Percentiles rank a stretch among this genome's conserved stretches.
These are phyloP conservation scores for Pterocles gutturalis DNA, from an alignment of 2,113 vertebrate species.

Conservation along the genomic window DNA sequence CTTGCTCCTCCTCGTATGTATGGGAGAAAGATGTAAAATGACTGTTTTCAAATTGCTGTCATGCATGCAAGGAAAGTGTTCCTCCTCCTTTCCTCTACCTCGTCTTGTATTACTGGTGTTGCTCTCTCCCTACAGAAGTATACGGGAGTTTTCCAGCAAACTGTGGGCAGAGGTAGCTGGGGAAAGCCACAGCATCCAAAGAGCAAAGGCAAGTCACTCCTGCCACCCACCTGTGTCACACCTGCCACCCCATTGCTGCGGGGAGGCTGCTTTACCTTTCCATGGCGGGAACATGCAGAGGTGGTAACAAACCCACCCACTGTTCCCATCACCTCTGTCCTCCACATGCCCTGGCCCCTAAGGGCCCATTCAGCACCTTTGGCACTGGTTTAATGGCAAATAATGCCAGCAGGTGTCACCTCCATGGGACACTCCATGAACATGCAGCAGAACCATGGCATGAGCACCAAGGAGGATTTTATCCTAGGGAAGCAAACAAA, in stretches of 20 bases:
- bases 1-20: not conserved
- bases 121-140: not conserved
- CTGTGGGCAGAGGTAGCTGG: not conserved
- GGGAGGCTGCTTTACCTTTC: not conserved
- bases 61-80: not conserved
- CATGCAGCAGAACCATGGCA: not conserved
- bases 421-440: not conserved
- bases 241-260: fast-evolving
- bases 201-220: not conserved
- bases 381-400: not conserved
- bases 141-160: not conserved
- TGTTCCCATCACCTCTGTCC: not conserved
- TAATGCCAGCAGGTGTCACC: not conserved
- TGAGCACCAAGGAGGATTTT: not conserved
- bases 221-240: not conserved
- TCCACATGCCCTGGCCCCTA: not conserved
- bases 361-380: not conserved
- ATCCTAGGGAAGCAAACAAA: not conserved
- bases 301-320: not conserved
- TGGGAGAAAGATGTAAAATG: not conserved
- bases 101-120: not conserved
- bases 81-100: not conserved
- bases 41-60: not conserved
- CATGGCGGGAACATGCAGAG: not conserved
- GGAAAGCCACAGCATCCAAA: not conserved